Conservation (phyloP, 2,113 vertebrate species). For the Lagopus muta region DNA sequence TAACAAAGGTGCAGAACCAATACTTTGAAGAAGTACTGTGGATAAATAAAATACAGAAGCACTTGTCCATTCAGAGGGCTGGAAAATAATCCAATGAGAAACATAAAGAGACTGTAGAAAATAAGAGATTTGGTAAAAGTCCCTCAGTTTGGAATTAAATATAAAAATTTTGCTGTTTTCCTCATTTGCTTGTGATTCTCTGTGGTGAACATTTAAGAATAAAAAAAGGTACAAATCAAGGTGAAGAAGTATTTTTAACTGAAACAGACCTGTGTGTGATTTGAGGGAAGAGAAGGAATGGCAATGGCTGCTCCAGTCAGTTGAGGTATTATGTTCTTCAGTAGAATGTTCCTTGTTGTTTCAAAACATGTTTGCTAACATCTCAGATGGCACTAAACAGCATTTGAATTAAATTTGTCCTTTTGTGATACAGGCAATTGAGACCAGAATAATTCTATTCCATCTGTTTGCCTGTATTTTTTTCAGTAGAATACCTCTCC, state of each 20-base stretch:
- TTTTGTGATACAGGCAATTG: neutral
- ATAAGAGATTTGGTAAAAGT: neutral
- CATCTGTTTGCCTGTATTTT: neutral
- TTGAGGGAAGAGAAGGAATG: neutral
- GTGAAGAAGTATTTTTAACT: neutral
- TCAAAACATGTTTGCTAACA: neutral
- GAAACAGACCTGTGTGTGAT: neutral
- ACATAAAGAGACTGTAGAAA: neutral
- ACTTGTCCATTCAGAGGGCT: neutral
- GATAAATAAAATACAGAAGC: neutral
- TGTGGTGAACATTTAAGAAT: neutral
- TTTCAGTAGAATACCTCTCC: neutral
- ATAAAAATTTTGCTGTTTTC: neutral
- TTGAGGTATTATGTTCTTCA: neutral
- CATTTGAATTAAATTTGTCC: neutral
- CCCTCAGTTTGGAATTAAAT: neutral
- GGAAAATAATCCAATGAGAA: neutral
- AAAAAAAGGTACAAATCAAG: neutral
- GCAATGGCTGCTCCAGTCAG: neutral
- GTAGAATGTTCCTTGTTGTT: neutral
- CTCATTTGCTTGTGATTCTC: neutral
- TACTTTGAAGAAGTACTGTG: neutral
- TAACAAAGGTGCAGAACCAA: neutral
- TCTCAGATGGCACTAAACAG: neutral
- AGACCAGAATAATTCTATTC: neutral